These are phyloP conservation scores for Protonemura montana DNA, from an alignment of 2,888 invertebrate species.

Conservation along the genomic window DNA sequence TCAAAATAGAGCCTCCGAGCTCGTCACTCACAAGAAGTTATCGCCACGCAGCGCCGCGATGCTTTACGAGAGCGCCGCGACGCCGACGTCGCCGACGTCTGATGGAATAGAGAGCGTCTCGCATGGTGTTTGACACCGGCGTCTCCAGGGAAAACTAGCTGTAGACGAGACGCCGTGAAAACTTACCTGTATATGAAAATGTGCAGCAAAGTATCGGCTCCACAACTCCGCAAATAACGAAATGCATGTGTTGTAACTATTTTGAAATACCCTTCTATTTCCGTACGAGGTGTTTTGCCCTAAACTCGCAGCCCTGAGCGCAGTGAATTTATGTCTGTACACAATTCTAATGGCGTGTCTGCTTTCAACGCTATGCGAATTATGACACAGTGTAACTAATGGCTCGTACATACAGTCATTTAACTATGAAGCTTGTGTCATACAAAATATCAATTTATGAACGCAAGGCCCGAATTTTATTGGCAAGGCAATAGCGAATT, in stretches of 20 bases:
- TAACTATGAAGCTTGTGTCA: conserved; percentile 46
- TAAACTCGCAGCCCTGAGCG: not conserved
- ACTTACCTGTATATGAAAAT: not conserved
- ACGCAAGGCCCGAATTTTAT: conserved; percentile 40
- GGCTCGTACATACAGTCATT: conserved; percentile 42
- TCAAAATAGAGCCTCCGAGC: conserved; percentile 21
- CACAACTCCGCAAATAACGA: too few species aligned
- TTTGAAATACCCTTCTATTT: too few species aligned
- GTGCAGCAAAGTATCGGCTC: not conserved
- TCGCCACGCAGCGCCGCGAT: conserved; percentile 23
- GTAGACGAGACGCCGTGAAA: not conserved
- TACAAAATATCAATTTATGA: conserved; percentile 47
- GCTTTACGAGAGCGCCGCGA: conserved; percentile 13
- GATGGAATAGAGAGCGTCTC: not conserved
- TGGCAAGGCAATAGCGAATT: conserved; percentile 15
- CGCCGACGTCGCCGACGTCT: not conserved
- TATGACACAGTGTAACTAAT: not conserved
- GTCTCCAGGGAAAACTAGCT: not conserved
- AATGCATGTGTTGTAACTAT: too few species aligned
- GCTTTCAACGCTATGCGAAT: not conserved
- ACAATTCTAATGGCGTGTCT: not conserved
- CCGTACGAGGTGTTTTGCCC: not conserved
- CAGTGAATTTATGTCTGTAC: not conserved
- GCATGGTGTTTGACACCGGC: conserved; percentile 17
- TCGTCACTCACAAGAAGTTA: conserved; percentile 29